Conservation (phyloP, 2,888 invertebrate genomes). For the Girardia tigrina region DNA sequence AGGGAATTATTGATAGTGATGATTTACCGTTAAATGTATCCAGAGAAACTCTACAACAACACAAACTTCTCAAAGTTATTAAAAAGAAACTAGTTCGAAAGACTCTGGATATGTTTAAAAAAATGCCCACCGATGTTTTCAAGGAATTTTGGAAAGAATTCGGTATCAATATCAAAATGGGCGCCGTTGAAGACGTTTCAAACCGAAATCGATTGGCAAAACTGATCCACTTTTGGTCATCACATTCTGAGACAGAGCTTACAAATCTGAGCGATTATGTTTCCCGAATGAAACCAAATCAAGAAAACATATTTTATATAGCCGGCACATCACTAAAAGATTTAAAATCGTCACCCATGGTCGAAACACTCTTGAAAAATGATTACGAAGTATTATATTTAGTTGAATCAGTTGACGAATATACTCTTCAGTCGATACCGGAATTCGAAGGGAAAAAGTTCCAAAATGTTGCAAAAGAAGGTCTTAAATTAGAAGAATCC, state of each 20-base stretch:
- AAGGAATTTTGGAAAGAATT: conserved; percentile 95
- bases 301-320: conserved; percentile 74
- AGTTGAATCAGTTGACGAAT: conserved; percentile 86
- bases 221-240: conserved; percentile 72
- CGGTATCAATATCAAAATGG: conserved; percentile 87
- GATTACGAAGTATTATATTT: conserved; percentile 81
- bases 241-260: conserved; percentile 56
- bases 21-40: conserved; percentile 94
- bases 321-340: conserved; percentile 74
- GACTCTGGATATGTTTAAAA: conserved; percentile 91
- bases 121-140: conserved; percentile 74
- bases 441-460: conserved; percentile 97
- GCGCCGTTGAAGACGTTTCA: conserved; percentile 89
- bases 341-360: conserved; percentile 65
- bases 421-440: conserved; percentile 82
- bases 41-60: conserved; percentile 91
- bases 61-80: conserved; percentile 93
- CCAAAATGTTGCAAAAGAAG: conserved; percentile 92
- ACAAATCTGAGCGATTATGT: conserved; percentile 77
- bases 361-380: conserved; percentile 70
- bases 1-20: conserved; percentile 93
- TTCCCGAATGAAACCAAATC: conserved; percentile 79
- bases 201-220: conserved; percentile 89
- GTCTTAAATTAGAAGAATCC: conserved; percentile 67
- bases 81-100: conserved; percentile 96